A percentile compares a stretch with the other conserved stretches of the same genome.
Conservation (phyloP, 2,113 vertebrate species). For the Saimiri boliviensis region DNA sequence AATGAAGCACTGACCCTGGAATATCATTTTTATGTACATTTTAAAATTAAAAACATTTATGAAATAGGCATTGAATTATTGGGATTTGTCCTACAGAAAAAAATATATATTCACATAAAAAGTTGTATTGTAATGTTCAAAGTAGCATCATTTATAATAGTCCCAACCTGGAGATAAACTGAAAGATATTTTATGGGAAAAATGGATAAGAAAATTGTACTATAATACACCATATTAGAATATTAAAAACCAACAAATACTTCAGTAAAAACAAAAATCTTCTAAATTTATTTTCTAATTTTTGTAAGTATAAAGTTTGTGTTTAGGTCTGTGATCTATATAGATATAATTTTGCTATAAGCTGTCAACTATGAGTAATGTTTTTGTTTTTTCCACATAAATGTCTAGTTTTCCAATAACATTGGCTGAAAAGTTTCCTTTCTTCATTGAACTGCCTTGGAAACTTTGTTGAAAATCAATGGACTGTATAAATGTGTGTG, state of each 20-base stretch:
- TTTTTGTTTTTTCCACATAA: too few species aligned
- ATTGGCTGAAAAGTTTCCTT: not conserved
- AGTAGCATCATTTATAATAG: not conserved
- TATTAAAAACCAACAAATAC: not conserved
- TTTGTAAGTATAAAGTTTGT: not conserved
- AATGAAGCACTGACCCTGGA: not conserved
- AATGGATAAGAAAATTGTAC: not conserved
- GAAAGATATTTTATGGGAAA: not conserved
- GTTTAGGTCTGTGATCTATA: not conserved
- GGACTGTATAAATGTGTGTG: not conserved
- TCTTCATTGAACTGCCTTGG: not conserved
- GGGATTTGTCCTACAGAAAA: not conserved
- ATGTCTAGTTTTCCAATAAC: too few species aligned
- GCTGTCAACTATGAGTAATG: not conserved
- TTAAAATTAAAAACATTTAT: not conserved
- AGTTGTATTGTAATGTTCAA: not conserved
- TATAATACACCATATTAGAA: not conserved
- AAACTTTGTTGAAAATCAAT: not conserved
- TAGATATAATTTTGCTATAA: not conserved
- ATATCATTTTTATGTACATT: not conserved
- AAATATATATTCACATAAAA: not conserved
- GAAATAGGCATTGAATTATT: not conserved
- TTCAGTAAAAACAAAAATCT: not conserved
- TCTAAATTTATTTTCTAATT: not conserved
- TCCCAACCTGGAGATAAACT: not conserved